Conservation (phyloP, 2,113 vertebrate genomes). For the Heloderma charlesbogerti region DNA sequence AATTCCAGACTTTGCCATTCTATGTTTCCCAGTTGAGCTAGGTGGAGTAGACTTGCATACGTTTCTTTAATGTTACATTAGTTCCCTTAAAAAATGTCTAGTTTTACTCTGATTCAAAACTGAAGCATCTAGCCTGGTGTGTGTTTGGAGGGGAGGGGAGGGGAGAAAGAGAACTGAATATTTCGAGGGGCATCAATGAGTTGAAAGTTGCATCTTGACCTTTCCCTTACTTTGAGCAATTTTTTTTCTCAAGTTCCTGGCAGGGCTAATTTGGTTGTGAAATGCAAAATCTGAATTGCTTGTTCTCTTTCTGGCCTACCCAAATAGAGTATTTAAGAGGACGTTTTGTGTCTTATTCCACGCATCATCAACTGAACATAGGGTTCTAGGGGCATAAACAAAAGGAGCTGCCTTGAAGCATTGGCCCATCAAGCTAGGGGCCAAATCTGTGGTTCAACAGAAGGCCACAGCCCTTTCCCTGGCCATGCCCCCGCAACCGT, state of each 20-base stretch:
- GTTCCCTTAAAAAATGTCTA: background rate
- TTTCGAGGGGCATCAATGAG: conserved; percentile 15
- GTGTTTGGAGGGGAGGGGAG: background rate
- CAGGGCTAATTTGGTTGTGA: conserved; percentile 67
- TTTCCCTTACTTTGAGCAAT: conserved; percentile 29
- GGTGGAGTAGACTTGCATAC: background rate
- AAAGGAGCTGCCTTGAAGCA: background rate
- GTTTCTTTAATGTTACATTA: background rate
- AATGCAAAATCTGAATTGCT: conserved; percentile 61
- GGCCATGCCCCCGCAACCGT: too few species aligned
- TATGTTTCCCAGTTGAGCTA: background rate
- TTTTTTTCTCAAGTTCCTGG: conserved; percentile 55
- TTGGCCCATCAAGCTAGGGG: too few species aligned
- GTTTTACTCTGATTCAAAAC: background rate
- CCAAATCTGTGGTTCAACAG: too few species aligned
- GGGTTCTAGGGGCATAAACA: background rate
- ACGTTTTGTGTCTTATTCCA: conserved; percentile 64
- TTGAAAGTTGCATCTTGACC: conserved; percentile 47
- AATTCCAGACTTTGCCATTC: background rate
- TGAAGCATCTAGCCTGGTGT: background rate
- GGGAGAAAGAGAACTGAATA: background rate
- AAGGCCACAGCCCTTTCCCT: too few species aligned
- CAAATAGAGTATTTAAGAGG: conserved; percentile 64
- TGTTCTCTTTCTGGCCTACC: conserved; percentile 54
- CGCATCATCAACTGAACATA: conserved; percentile 45